Conservation (phyloP, 2,797 vertebrate genomes). For the Diglossa cyanea region DNA sequence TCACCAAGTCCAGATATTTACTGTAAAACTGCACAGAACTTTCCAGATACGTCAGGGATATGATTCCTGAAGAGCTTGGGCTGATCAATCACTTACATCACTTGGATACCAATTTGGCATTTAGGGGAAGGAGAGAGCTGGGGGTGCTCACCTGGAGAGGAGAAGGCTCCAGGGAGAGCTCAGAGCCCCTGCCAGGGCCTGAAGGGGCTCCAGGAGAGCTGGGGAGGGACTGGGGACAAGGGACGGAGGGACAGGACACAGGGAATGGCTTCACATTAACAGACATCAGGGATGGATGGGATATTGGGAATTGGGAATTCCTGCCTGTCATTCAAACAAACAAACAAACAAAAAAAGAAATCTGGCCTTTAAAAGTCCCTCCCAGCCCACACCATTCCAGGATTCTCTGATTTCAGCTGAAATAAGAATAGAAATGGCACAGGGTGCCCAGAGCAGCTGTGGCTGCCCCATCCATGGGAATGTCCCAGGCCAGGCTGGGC, state of each 20-base stretch:
- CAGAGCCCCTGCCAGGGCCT: not conserved
- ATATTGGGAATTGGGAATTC: not conserved
- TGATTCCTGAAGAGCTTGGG: not conserved
- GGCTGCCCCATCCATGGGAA: not conserved
- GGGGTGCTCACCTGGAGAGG: not conserved
- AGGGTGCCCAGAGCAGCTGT: not conserved
- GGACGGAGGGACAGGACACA: not conserved
- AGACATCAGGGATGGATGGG: not conserved
- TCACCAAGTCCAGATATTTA: not conserved
- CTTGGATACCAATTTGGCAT: not conserved
- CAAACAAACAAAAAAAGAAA: too few species aligned
- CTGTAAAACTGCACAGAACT: not conserved
- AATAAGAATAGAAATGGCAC: too few species aligned
- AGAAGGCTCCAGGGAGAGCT: not conserved
- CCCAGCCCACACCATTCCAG: too few species aligned
- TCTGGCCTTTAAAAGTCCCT: too few species aligned
- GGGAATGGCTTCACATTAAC: not conserved
- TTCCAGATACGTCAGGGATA: not conserved
- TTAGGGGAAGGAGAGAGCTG: not conserved
- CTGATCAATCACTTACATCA: not conserved
- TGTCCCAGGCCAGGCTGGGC: not conserved
- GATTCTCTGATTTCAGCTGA: too few species aligned
- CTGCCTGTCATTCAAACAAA: too few species aligned
- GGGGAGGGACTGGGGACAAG: not conserved
- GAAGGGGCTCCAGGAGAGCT: not conserved